phyloP scores from a whole-genome alignment of 2,888 invertebrate species.

The Pachliopta kotzebuea region DNA sequence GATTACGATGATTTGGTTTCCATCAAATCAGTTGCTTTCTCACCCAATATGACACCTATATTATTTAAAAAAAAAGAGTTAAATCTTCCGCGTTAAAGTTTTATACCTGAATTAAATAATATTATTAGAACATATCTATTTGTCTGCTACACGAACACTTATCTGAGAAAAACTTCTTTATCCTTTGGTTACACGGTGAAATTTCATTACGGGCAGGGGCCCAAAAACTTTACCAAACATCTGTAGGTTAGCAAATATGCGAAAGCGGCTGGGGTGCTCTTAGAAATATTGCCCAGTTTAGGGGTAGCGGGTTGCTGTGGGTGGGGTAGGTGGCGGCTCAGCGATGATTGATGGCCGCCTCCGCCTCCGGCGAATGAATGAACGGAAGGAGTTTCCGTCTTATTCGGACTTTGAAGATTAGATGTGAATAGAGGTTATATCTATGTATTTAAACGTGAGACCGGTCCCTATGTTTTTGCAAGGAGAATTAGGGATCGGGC shows the following conservation, averaged over 20 bases:
- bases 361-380: conserved; percentile 27
- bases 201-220: conserved; percentile 27
- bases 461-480: conserved; percentile 4
- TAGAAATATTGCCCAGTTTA: conserved; percentile 41
- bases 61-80: too few species aligned
- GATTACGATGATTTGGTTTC: background rate
- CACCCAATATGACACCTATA: background rate
- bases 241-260: conserved; percentile 31
- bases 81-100: background rate
- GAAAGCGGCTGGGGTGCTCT: conserved; percentile 24
- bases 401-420: conserved; percentile 25
- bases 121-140: background rate
- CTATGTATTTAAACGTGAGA: conserved; percentile 6
- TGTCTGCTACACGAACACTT: conserved; percentile 8
- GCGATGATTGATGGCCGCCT: conserved; percentile 47
- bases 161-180: conserved; percentile 23
- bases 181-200: conserved; percentile 16
- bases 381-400: conserved; percentile 22
- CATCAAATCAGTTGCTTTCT: background rate
- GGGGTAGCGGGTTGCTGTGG: conserved; percentile 34
- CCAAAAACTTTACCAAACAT: conserved; percentile 30
- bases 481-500: background rate
- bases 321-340: conserved; percentile 27
- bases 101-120: background rate
- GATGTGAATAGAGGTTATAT: conserved; percentile 11